These are phyloP conservation scores for Diceros bicornis DNA, from an alignment of 2,797 vertebrate species.

Conservation along the genomic window DNA sequence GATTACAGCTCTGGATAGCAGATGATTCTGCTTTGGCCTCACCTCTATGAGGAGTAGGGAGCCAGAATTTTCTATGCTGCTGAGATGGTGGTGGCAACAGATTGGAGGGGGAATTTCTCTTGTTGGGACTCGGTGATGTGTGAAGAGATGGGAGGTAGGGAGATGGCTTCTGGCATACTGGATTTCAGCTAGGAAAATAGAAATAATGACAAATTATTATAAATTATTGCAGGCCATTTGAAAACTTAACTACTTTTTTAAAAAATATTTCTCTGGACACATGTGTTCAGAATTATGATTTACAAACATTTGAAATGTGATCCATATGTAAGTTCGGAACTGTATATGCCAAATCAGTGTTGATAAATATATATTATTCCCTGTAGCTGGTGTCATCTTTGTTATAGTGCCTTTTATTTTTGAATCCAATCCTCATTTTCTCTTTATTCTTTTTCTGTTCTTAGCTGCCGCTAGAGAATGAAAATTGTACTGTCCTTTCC, in stretches of 20 bases:
- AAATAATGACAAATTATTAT: constrained; percentile 27
- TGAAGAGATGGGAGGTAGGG: neutral
- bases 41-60: neutral
- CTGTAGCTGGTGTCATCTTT: neutral
- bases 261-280: constrained; percentile 25
- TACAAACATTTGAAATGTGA: constrained; percentile 44
- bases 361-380: neutral
- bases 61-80: neutral
- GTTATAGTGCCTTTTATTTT: neutral
- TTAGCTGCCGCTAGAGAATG: constrained; percentile 65
- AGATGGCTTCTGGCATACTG: neutral
- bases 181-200: constrained; percentile 17
- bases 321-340: constrained; percentile 3
- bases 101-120: neutral
- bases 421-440: constrained; percentile 8
- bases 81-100: neutral
- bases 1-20: neutral
- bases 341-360: neutral
- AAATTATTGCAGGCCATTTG: constrained; percentile 38
- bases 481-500: constrained; percentile 49
- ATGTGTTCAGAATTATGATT: constrained; percentile 52
- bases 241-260: neutral
- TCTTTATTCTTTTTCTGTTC: constrained; percentile 25
- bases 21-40: neutral
- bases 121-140: neutral